phyloP scores from a whole-genome alignment of 2,113 vertebrate species.

The Verasper variegatus region DNA sequence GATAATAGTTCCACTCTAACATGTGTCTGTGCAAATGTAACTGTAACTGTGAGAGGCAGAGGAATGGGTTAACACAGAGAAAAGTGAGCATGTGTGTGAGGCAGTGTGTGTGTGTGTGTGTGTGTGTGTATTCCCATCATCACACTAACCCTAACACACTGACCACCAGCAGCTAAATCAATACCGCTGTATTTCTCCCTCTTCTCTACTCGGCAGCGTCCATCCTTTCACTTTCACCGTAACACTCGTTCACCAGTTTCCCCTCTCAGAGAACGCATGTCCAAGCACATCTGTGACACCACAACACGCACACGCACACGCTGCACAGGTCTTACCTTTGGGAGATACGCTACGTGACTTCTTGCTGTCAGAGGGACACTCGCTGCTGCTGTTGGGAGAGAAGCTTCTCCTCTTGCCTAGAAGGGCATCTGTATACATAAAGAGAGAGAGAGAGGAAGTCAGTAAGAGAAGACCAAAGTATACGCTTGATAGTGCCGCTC shows the following conservation, averaged over 20 bases:
- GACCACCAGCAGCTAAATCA: conserved; percentile 19
- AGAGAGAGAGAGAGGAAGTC: conserved; percentile 41
- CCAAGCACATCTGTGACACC: conserved; percentile 6
- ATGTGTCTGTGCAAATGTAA: background rate
- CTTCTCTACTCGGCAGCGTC: background rate
- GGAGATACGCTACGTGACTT: conserved; percentile 92
- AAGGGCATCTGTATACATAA: conserved; percentile 87
- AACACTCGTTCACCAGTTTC: conserved; percentile 2
- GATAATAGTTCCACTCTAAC: background rate
- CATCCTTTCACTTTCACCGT: conserved; percentile 7
- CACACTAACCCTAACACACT: conserved; percentile 15
- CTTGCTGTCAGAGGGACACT: conserved; percentile 93
- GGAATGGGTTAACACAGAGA: background rate
- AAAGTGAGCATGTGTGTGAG: background rate
- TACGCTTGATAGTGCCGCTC: background rate
- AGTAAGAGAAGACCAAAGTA: conserved; percentile 24
- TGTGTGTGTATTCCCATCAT: conserved; percentile 4
- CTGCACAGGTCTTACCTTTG: conserved; percentile 85
- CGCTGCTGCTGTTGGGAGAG: conserved; percentile 92
- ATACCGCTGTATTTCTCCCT: background rate
- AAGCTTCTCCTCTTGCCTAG: conserved; percentile 93
- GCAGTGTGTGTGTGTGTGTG: no score
- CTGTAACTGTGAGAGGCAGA: background rate
- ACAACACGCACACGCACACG: background rate
- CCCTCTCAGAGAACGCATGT: background rate